Conservation (phyloP, 2,113 vertebrate genomes). For the Ascaphus truei region DNA sequence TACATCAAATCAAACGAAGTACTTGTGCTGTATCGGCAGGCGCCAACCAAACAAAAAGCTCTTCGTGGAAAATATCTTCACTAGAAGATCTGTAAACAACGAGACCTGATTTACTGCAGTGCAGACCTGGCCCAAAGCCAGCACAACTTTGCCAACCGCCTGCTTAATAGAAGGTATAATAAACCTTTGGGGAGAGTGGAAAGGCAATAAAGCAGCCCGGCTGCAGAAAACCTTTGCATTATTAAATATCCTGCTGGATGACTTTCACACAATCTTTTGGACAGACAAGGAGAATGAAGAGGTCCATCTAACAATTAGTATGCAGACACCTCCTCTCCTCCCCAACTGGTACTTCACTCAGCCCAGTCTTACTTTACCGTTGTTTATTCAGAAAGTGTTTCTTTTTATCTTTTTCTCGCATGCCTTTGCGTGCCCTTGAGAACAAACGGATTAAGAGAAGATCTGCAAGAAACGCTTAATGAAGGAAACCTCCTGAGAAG, state of each 20-base stretch:
- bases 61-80: conserved; percentile 17
- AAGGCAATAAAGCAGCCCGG: conserved; percentile 24
- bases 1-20: no score
- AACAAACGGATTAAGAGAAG: no score
- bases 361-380: neutral
- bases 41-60: neutral
- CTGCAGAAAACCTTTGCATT: conserved; percentile 38
- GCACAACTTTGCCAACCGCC: conserved; percentile 26
- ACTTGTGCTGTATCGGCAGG: conserved; percentile 32
- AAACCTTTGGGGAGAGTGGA: conserved; percentile 38
- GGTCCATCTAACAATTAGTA: conserved; percentile 27
- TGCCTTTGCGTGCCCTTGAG: no score
- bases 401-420: neutral
- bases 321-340: neutral
- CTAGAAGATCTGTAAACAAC: conserved; percentile 32
- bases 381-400: neutral
- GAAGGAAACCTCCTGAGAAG: no score
- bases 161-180: conserved; percentile 24
- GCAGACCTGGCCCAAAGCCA: conserved; percentile 51
- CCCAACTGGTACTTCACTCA: neutral
- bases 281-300: conserved; percentile 13
- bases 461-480: no score
- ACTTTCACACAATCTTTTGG: conserved; percentile 33
- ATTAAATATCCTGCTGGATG: conserved; percentile 36
- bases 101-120: conserved; percentile 48